Evolutionary conservation across 2,888 invertebrate genomes (phyloP).

Genomic region (Lepidochitona cinerea): DNA sequence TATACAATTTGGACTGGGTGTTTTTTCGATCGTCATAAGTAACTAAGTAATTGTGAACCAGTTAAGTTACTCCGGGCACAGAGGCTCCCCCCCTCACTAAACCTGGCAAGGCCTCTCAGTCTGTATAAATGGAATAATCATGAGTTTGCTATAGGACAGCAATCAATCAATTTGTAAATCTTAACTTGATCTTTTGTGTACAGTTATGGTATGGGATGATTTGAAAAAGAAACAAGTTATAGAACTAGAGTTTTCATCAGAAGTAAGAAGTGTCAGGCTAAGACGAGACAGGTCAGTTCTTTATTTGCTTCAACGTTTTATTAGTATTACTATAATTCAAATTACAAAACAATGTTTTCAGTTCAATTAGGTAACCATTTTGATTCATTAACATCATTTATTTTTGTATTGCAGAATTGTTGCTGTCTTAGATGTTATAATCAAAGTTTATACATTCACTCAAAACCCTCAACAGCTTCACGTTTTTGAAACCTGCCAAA

Average conservation of each 20-base stretch:
- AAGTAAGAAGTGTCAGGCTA: constrained; percentile 92
- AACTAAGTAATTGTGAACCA: too few species aligned
- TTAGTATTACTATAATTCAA: neutral
- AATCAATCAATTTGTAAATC: too few species aligned
- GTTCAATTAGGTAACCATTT: too few species aligned
- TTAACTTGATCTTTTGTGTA: too few species aligned
- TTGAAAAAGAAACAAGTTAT: constrained; percentile 95
- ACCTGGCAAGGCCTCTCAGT: too few species aligned
- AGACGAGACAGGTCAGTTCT: constrained; percentile 82
- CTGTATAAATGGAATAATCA: too few species aligned
- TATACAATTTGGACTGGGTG: too few species aligned
- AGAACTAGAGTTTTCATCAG: constrained; percentile 92
- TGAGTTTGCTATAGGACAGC: too few species aligned
- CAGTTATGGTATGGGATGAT: constrained; percentile 98
- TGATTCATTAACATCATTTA: too few species aligned
- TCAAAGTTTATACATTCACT: constrained; percentile 98
- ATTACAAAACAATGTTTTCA: neutral
- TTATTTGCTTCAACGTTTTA: neutral
- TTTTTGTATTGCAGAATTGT: constrained; percentile 80
- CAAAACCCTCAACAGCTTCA: constrained; percentile 95
- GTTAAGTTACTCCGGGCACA: too few species aligned
- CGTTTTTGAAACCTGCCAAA: constrained; percentile 95
- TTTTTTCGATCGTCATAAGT: too few species aligned
- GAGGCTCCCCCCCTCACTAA: too few species aligned
- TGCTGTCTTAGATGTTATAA: constrained; percentile 92